phyloP scores from a whole-genome alignment of 2,888 invertebrate genomes.

The Pseudanteris insignis region DNA sequence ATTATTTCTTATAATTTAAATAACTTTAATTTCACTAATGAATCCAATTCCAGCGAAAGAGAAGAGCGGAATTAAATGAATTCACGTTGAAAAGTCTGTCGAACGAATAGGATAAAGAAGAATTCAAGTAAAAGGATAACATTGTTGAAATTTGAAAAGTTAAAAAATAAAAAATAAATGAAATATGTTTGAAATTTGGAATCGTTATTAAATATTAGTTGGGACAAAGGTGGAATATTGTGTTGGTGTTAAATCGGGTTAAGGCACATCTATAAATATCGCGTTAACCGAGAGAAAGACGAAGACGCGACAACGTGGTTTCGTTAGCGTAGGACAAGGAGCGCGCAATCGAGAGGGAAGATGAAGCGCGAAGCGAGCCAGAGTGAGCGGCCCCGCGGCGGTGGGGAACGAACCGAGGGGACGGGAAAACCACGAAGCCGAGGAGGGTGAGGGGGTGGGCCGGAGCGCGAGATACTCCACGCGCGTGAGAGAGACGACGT shows the following conservation, averaged over 20 bases:
- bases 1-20: no score
- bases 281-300: slow-evolving; percentile 50
- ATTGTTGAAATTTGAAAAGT: no score
- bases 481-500: slow-evolving; percentile 20
- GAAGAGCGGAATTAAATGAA: no score
- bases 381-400: slow-evolving; percentile 18
- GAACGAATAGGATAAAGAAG: no score
- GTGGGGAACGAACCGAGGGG: slow-evolving; percentile 23
- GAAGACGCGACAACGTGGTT: slow-evolving; percentile 23
- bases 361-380: slow-evolving; percentile 14
- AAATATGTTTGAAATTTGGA: slow-evolving; percentile 7
- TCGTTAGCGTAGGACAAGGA: no score
- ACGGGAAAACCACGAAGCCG: slow-evolving; percentile 29
- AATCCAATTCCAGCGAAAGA: slow-evolving; percentile 18
- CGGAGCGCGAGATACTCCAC: slow-evolving; percentile 9
- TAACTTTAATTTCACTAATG: slow-evolving; percentile 21
- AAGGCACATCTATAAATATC: slow-evolving; percentile 66
- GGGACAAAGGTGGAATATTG: slow-evolving; percentile 41
- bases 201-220: slow-evolving; percentile 37
- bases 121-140: no score
- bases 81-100: no score
- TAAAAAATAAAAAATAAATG: no score
- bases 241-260: slow-evolving; percentile 64
- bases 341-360: slow-evolving; percentile 21
- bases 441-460: slow-evolving; percentile 18